phyloP scores from a whole-genome alignment of 2,113 vertebrate genomes.

The Saccopteryx bilineata region DNA sequence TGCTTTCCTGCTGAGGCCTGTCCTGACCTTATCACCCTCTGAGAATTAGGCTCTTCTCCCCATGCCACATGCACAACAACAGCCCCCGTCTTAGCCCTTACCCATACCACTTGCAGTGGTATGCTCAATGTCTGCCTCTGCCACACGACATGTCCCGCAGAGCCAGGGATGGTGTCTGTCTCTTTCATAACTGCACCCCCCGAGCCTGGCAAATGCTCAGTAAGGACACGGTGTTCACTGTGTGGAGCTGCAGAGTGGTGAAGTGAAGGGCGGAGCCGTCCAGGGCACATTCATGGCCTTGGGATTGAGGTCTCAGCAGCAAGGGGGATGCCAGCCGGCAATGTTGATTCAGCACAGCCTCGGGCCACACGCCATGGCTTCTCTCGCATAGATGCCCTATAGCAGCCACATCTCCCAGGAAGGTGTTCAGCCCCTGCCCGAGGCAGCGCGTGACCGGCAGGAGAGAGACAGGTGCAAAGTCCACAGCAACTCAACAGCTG shows the following conservation, averaged over 20 bases:
- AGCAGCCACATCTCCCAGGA: background rate
- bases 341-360: slow-evolving; percentile 58
- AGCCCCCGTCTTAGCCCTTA: background rate
- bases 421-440: background rate
- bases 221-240: background rate
- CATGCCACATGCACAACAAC: background rate
- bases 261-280: background rate
- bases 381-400: background rate
- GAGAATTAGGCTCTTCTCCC: background rate
- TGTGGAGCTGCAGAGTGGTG: background rate
- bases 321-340: background rate
- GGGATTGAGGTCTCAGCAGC: background rate
- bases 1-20: background rate
- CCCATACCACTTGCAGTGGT: background rate
- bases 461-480: background rate
- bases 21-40: background rate
- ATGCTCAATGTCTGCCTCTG: background rate
- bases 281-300: background rate
- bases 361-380: background rate
- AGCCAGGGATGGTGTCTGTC: background rate
- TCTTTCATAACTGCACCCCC: background rate
- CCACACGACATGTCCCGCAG: background rate
- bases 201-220: background rate
- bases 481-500: accelerated
- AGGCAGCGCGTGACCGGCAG: background rate